These are phyloP conservation scores for Myioborus melanocephalus DNA, from an alignment of 2,797 vertebrate species.

Conservation along the genomic window DNA sequence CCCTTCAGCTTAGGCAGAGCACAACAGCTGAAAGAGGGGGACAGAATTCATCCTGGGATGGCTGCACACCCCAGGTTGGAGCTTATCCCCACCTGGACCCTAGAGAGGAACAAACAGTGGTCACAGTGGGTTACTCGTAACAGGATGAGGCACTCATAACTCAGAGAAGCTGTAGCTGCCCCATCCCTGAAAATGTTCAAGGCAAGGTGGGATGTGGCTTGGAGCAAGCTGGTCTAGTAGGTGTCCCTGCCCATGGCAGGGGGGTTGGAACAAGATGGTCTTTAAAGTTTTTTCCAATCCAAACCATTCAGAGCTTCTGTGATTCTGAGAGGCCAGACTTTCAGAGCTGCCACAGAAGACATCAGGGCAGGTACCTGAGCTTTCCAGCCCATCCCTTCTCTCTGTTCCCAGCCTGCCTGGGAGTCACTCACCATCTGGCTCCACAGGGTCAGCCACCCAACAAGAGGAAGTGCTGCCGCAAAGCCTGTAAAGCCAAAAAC, in stretches of 20 bases:
- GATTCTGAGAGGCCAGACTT: neutral
- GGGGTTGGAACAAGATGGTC: neutral
- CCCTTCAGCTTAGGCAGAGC: neutral
- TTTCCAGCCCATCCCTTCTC: neutral
- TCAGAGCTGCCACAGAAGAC: neutral
- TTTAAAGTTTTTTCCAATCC: neutral
- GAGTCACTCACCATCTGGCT: neutral
- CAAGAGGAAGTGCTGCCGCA: fast-evolving
- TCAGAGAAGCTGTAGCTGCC: neutral
- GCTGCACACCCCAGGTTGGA: neutral
- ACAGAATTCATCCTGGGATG: neutral
- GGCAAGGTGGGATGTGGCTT: neutral
- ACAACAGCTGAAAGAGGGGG: neutral
- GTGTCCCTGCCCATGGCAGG: neutral
- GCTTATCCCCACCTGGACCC: neutral
- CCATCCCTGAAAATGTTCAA: neutral
- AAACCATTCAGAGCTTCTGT: neutral
- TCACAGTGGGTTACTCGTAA: neutral
- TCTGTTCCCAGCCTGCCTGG: neutral
- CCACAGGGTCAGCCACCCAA: neutral
- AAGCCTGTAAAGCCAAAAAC: slow-evolving; percentile 15
- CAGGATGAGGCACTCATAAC: neutral
- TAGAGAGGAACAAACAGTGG: neutral
- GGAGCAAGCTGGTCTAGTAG: neutral
- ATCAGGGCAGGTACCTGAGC: neutral